These are phyloP conservation scores for Euzophera pinguis DNA, from an alignment of 2,888 invertebrate genomes.

Conservation along the genomic window DNA sequence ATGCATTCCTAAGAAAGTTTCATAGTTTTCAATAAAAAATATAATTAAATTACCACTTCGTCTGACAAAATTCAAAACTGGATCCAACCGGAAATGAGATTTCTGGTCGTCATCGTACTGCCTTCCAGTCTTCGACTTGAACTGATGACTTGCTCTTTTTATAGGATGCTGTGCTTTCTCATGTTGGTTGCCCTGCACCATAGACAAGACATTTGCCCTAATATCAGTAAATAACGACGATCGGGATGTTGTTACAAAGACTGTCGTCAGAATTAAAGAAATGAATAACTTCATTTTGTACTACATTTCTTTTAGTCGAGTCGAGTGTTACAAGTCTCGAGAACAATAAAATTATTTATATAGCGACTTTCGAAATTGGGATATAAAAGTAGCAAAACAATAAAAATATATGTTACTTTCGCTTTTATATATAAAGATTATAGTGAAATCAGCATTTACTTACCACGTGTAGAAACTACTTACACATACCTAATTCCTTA, in stretches of 20 bases:
- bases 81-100: conserved; percentile 36
- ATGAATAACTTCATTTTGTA: conserved; percentile 34
- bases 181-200: conserved; percentile 18
- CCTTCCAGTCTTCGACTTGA: background rate
- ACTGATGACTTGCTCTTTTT: background rate
- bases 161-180: conserved; percentile 15
- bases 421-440: too few species aligned
- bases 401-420: too few species aligned
- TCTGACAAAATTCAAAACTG: conserved; percentile 37
- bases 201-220: conserved; percentile 25
- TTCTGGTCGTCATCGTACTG: conserved; percentile 10
- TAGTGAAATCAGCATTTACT: too few species aligned
- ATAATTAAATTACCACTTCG: conserved; percentile 9
- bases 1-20: too few species aligned
- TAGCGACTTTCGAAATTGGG: background rate
- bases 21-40: too few species aligned
- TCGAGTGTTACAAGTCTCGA: conserved; percentile 6
- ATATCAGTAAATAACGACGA: conserved; percentile 28
- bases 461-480: too few species aligned
- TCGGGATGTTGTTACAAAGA: conserved; percentile 20
- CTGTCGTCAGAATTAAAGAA: conserved; percentile 20
- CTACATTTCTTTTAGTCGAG: conserved; percentile 24
- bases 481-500: too few species aligned
- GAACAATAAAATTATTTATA: conserved; percentile 22
- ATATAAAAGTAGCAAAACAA: background rate